These are phyloP conservation scores for Lagria hirta DNA, from an alignment of 2,888 invertebrate species.

Conservation along the genomic window DNA sequence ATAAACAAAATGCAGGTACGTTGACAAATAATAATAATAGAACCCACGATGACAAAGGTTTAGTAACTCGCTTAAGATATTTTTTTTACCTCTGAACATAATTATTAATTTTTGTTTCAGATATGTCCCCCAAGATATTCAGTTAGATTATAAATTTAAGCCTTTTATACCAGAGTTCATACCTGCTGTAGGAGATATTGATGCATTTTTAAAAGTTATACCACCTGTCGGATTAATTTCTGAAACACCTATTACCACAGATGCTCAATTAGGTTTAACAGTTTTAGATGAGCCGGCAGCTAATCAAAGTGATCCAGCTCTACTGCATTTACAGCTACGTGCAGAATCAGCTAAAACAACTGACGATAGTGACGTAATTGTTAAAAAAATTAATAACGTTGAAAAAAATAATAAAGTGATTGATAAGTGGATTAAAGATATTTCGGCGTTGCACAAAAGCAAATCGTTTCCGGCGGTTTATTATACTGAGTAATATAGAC, in stretches of 20 bases:
- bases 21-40: no score
- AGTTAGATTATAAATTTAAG: slow-evolving; percentile 84
- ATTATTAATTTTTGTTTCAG: slow-evolving; percentile 56
- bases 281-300: slow-evolving; percentile 95
- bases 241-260: slow-evolving; percentile 52
- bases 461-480: slow-evolving; percentile 85
- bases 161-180: slow-evolving; percentile 97
- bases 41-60: no score
- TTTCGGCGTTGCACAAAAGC: slow-evolving; percentile 86
- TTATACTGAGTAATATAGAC: slow-evolving; percentile 65
- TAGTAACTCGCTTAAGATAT: no score
- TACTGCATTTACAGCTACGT: slow-evolving; percentile 87
- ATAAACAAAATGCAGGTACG: no score
- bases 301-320: slow-evolving; percentile 93
- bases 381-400: slow-evolving; percentile 79
- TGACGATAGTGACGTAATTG: slow-evolving; percentile 50
- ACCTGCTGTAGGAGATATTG: slow-evolving; percentile 97
- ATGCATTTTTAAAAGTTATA: slow-evolving; percentile 93
- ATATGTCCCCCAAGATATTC: slow-evolving; percentile 90
- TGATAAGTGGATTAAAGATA: slow-evolving; percentile 96
- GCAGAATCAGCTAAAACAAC: slow-evolving; percentile 60
- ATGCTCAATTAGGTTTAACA: slow-evolving; percentile 62
- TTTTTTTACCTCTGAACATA: slow-evolving; percentile 5
- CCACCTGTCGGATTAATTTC: slow-evolving; percentile 77
- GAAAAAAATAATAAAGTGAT: slow-evolving; percentile 87